Base-by-base conservation (phyloP, 1,140 invertebrate species). In the Lepidurus couesii region DNA sequence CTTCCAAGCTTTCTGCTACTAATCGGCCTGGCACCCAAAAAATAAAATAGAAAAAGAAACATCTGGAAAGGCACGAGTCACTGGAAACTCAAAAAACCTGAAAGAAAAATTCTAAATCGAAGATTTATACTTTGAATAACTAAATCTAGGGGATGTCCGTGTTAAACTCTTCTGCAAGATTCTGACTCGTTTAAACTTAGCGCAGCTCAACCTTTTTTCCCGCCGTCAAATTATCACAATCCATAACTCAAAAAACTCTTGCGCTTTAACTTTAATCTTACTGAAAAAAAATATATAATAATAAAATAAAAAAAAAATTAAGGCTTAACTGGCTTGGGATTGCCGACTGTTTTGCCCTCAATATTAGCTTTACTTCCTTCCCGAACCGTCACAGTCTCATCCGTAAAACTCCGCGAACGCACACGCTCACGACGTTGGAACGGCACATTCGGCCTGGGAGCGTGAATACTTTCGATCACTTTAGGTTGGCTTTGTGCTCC, bases 331-430 rank as follows among this genome's bases (percentile, higher is more conserved):
- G 53, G 16, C 53, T 65, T 7, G 10, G 2, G 3, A 34, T 34
- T 34, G 34, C 34, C 8, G 21, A 65, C 53, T 13, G 53, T 16
- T 65, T 65, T 7, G 53, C n/a, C 21, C 13, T 65, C 21, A 16
- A 9, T 21, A 13, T 65, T 65, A 65, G 9, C 13, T 21, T 77
- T 77, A 13, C 26, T 45, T 47, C 24, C 21, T 7, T 42, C 43
- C 47, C 75, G 44, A 13, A 43, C 8, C 75, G 74, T 43, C 8
- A 47, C 47, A 8, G 75, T 47, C 1, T 77, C 47, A 21, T 77
- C 75, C 24, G 75, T 45, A 11, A 77, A 77, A 42, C 75, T 77
- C 75, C n/a, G 75, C 42, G 75, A 77, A 10, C 75, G 75, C 13
- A 77, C 24, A 8, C 75, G 75, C 76, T 45, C 44, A 10, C 44